phyloP scores from a whole-genome alignment of 2,888 invertebrate genomes.

The Dinocampus coccinellae region DNA sequence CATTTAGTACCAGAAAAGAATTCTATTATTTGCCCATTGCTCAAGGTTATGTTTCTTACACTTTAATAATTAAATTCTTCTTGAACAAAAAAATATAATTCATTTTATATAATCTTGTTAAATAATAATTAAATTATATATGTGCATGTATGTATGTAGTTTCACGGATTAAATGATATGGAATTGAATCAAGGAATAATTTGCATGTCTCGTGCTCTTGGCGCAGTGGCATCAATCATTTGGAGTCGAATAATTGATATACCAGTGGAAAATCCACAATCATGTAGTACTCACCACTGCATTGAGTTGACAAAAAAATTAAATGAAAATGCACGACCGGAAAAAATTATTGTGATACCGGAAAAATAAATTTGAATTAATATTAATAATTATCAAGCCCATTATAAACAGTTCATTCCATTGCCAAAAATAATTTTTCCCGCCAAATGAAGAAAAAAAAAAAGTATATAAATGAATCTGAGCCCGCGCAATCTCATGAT shows the following conservation, averaged over 20 bases:
- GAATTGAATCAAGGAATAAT: constrained; percentile 59
- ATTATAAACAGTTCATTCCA: too few species aligned
- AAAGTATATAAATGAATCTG: too few species aligned
- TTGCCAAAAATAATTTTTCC: too few species aligned
- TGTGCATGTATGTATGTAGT: constrained; percentile 43
- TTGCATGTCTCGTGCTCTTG: constrained; percentile 59
- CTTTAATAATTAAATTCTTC: constrained; percentile 3
- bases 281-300: constrained; percentile 54
- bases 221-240: constrained; percentile 60
- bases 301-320: constrained; percentile 20
- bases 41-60: constrained; percentile 50
- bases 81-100: too few species aligned
- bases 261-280: constrained; percentile 57
- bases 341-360: not conserved
- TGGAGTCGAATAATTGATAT: constrained; percentile 58
- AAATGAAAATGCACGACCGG: not conserved
- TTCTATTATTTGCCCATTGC: constrained; percentile 55
- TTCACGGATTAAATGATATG: constrained; percentile 60
- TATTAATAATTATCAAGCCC: too few species aligned
- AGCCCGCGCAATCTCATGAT: too few species aligned
- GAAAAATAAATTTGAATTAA: too few species aligned
- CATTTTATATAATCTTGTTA: too few species aligned
- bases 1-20: constrained; percentile 53
- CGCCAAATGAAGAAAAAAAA: too few species aligned
- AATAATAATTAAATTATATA: not conserved